Evolutionary conservation across 1,140 invertebrate genomes (phyloP), one percentile per base, ranked within the genome.

Genomic region (Drosophila murphyi): DNA sequence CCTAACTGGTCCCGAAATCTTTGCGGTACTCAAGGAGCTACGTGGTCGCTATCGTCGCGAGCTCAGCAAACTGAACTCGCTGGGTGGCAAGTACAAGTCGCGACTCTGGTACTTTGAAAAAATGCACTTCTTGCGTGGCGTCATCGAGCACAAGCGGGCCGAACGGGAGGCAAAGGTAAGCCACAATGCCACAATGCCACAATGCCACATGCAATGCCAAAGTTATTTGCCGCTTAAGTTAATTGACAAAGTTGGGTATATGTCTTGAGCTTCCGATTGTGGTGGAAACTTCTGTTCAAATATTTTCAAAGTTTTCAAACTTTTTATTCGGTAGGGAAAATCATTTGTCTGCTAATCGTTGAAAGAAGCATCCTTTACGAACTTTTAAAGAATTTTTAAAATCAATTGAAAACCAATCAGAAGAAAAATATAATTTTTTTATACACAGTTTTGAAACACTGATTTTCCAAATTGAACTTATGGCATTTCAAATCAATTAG

Each of bases 131-230:
- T 48, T 90, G 37, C 73, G 83, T 0, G 67, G 75, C n/a, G 64
- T 91, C 39, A 91, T 91, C 5, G 90, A 91, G 12, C 63, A 87
- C 63, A 90, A 90, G 12, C 60, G 90, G 1, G 86, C 86, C 0
- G 90, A 87, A 12, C 41, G 86, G 10, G 80, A 85, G 39, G 73
- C 82, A 3, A 91, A 91, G 90, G 82, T 89, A 7, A 32, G 62
- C 0, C 32, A 29, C 4, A 3, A n/a, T n/a, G 3, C 20, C 20
- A 20, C 20, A 28, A 20, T 20, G 5, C 5, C 39, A 43, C 39
- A 43, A 43, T n/a, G 39, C 10, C 3, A 43, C n/a, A n/a, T n/a
- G 39, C 10, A 39, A 5, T 34, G 5, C 34, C 3, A 34, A 34
- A 34, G 34, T 34, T 34, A 34, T 34, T 34, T 34, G 4, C 3